Percentiles rank a stretch among this genome's conserved stretches.
Conservation (phyloP, 2,888 invertebrate species). For the Zootermopsis nevadensis region DNA sequence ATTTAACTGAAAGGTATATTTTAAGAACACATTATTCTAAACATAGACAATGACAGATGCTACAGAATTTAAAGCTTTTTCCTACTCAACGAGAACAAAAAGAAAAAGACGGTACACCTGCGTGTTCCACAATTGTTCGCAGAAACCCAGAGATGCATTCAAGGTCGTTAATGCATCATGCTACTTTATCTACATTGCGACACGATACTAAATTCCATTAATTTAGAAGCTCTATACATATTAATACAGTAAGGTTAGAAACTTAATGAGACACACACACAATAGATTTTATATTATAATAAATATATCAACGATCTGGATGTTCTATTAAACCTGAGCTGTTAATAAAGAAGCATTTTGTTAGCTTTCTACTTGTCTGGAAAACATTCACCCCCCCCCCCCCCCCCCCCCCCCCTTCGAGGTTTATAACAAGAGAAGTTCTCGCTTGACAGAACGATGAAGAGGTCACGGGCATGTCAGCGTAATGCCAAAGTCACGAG, state of each 20-base stretch:
- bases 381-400: not conserved
- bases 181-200: not conserved
- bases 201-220: constrained; percentile 2
- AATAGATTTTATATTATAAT: not conserved
- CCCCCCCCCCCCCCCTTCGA: too few relatives aligned
- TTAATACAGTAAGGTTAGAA: not conserved
- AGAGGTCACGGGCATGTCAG: too few relatives aligned
- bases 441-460: too few relatives aligned
- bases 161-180: not conserved
- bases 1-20: not conserved
- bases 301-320: constrained; percentile 5
- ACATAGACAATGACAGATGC: not conserved
- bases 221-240: not conserved
- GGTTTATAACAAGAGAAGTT: too few relatives aligned
- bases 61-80: not conserved
- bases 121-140: not conserved
- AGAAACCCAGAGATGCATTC: not conserved
- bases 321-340: not conserved
- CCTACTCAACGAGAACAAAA: not conserved
- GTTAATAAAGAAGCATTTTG: not conserved
- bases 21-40: constrained; percentile 9
- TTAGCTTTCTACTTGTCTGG: not conserved
- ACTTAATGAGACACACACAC: constrained; percentile 1
- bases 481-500: too few relatives aligned
- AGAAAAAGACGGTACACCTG: not conserved